A percentile compares a stretch with the other conserved stretches of the same genome.
Evolutionary conservation across 2,888 invertebrate species (phyloP).

Genomic region (Ochropacha duplaris): DNA sequence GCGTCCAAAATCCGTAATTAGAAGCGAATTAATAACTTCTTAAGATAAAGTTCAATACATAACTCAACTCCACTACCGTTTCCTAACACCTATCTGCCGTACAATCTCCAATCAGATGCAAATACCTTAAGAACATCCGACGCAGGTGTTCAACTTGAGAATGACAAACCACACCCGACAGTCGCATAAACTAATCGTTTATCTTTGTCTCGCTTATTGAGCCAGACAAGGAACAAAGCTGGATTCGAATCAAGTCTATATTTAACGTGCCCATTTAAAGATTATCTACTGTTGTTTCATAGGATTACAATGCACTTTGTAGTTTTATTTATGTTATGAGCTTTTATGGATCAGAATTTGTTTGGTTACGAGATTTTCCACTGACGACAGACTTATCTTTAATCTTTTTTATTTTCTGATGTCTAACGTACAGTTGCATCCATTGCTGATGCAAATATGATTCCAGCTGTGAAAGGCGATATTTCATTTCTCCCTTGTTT

Average conservation of each 20-base stretch:
- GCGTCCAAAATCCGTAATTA: background rate
- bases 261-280: background rate
- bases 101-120: constrained; percentile 29
- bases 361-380: too few relatives aligned
- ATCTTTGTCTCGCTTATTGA: constrained; percentile 1
- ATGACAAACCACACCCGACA: constrained; percentile 16
- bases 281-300: background rate
- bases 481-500: background rate
- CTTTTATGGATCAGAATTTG: background rate
- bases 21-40: background rate
- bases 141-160: constrained; percentile 28
- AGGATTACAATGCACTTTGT: background rate
- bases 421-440: background rate
- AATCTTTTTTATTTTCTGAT: background rate
- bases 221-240: background rate
- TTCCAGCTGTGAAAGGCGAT: background rate
- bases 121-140: constrained; percentile 28
- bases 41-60: background rate
- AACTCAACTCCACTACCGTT: constrained; percentile 5
- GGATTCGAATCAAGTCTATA: background rate
- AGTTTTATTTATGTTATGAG: background rate
- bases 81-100: constrained; percentile 18
- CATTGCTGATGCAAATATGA: background rate
- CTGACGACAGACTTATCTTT: too few relatives aligned
- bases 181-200: background rate